Percentiles rank a stretch among this genome's conserved stretches.
Evolutionary conservation across 2,888 invertebrate genomes (phyloP).

Genomic region (Bedellia somnulentella): DNA sequence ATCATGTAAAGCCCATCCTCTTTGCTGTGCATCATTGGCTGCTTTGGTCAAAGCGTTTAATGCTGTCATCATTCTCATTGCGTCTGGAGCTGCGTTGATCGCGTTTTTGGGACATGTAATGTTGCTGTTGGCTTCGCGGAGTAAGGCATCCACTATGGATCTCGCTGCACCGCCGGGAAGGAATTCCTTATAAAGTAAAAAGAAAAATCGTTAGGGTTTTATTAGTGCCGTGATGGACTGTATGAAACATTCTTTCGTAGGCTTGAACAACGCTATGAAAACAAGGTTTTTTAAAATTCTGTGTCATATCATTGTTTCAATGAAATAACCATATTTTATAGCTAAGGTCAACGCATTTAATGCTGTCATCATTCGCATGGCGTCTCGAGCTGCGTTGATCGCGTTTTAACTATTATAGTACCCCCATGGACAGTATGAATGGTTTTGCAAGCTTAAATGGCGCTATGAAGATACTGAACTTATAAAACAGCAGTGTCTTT

Average conservation of each 20-base stretch:
- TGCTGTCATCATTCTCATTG: constrained; percentile 78
- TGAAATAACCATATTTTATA: no score
- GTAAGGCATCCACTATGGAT: constrained; percentile 46
- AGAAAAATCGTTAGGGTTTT: neutral
- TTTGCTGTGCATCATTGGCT: constrained; percentile 92
- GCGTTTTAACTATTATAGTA: no score
- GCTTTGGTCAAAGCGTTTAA: constrained; percentile 84
- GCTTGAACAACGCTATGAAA: no score
- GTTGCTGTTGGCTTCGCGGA: constrained; percentile 47
- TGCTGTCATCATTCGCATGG: constrained; percentile 78
- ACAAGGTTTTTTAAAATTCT: no score
- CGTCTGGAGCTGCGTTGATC: constrained; percentile 82
- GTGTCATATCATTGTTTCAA: no score
- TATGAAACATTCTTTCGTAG: no score
- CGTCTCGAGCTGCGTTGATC: constrained; percentile 82
- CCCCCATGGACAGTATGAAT: no score
- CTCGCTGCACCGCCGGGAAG: constrained; percentile 48
- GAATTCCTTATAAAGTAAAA: constrained; percentile 26
- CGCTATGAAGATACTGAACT: no score
- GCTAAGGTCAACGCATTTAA: constrained; percentile 84
- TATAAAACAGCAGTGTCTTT: no score
- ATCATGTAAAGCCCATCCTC: constrained; percentile 94
- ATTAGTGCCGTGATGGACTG: no score
- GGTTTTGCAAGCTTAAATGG: no score
- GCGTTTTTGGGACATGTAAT: constrained; percentile 62